phyloP scores from a whole-genome alignment of 2,888 invertebrate genomes.

The Ptychoptera albimana region DNA sequence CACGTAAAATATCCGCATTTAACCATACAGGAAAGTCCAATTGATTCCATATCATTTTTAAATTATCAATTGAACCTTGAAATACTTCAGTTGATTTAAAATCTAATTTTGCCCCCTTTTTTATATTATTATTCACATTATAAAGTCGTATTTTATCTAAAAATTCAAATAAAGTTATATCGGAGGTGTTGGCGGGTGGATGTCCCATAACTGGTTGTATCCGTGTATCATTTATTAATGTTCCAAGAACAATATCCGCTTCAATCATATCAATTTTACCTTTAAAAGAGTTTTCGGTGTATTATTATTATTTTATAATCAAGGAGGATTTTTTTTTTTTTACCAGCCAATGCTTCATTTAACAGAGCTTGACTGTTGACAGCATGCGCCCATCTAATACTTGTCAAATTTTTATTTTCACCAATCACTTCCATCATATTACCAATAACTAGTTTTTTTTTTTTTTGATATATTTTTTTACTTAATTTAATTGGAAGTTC shows the following conservation, averaged over 20 bases:
- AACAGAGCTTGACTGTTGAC: constrained; percentile 56
- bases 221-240: constrained; percentile 31
- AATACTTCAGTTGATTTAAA: constrained; percentile 69
- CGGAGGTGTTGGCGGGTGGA: constrained; percentile 55
- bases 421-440: no score
- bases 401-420: constrained; percentile 42
- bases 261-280: constrained; percentile 64
- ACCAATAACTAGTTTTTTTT: no score
- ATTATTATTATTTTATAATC: no score
- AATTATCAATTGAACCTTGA: constrained; percentile 35
- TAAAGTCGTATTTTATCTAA: constrained; percentile 39
- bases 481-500: no score
- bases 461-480: no score
- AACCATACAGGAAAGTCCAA: constrained; percentile 57
- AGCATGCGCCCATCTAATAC: constrained; percentile 72
- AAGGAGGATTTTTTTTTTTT: constrained; percentile 14
- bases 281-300: no score
- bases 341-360: constrained; percentile 41
- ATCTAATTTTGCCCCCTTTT: constrained; percentile 74
- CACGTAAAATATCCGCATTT: constrained; percentile 66
- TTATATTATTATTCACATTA: constrained; percentile 28
- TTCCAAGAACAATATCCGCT: constrained; percentile 66
- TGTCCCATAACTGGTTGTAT: constrained; percentile 71
- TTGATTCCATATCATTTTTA: constrained; percentile 22
- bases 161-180: constrained; percentile 60